Conservation (phyloP, 2,797 vertebrate genomes). For the Schizopygopsis pylzovi region DNA sequence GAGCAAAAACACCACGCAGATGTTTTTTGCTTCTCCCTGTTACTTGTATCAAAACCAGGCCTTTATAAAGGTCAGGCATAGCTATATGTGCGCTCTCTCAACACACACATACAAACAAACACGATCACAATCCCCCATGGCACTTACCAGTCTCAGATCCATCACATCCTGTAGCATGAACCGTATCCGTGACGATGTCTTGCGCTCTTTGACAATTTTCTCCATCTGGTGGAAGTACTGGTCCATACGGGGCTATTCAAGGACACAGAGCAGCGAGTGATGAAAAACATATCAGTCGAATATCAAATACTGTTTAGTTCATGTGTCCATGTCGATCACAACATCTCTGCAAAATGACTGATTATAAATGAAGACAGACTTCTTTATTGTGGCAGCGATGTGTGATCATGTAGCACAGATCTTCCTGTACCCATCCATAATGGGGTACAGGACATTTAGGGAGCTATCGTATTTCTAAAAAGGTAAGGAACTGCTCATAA, state of each 20-base stretch:
- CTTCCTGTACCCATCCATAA: neutral
- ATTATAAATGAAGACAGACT: neutral
- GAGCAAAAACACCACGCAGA: neutral
- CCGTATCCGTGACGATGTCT: slow-evolving; percentile 96
- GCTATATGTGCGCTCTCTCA: neutral
- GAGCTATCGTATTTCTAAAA: slow-evolving; percentile 15
- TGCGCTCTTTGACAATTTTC: slow-evolving; percentile 98
- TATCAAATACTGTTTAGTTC: slow-evolving; percentile 12
- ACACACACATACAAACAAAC: slow-evolving; percentile 16
- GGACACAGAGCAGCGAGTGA: slow-evolving; percentile 36
- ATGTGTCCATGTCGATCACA: neutral
- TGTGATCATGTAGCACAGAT: neutral
- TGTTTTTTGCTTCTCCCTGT: slow-evolving; percentile 1
- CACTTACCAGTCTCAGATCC: slow-evolving; percentile 93
- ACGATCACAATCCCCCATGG: slow-evolving; percentile 31
- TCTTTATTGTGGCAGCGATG: neutral
- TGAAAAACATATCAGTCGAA: slow-evolving; percentile 26
- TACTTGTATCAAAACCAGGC: slow-evolving; percentile 10
- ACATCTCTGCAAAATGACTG: neutral
- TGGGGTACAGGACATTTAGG: neutral
- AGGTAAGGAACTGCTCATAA: neutral
- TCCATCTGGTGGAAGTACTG: slow-evolving; percentile 99
- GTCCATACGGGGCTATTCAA: slow-evolving; percentile 93
- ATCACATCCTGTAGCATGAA: slow-evolving; percentile 98
- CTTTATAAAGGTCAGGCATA: slow-evolving; percentile 9